phyloP scores from a whole-genome alignment of 2,113 vertebrate species.

The Cephalopholis sonnerati region DNA sequence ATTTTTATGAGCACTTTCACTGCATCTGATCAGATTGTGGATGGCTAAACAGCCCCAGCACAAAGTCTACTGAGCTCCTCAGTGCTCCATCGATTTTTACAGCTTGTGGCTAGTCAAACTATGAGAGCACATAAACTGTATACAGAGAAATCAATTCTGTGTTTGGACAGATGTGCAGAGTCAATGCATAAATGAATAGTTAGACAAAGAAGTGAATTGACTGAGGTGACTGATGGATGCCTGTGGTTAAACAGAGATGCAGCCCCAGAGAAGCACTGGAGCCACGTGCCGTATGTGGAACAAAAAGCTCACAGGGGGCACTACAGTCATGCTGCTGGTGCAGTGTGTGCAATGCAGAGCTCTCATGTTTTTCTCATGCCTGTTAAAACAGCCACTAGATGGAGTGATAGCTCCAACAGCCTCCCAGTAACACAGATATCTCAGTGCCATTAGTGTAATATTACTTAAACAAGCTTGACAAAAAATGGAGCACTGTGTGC shows the following conservation, averaged over 20 bases:
- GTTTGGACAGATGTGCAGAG: conserved; percentile 43
- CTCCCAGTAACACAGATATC: conserved; percentile 14
- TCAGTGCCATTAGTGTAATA: conserved; percentile 7
- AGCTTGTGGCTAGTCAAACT: conserved; percentile 37
- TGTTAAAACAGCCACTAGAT: conserved; percentile 70
- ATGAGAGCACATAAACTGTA: conserved; percentile 49
- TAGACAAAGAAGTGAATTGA: conserved; percentile 38
- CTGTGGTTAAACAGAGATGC: conserved; percentile 31
- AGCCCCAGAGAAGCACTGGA: not conserved
- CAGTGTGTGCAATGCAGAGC: conserved; percentile 52
- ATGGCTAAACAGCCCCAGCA: conserved; percentile 9
- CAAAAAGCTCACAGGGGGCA: conserved; percentile 12
- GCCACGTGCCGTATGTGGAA: conserved; percentile 1
- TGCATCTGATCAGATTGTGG: conserved; percentile 8
- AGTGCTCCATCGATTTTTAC: conserved; percentile 64
- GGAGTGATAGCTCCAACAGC: conserved; percentile 66
- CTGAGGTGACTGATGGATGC: conserved; percentile 34
- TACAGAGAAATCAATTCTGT: conserved; percentile 48
- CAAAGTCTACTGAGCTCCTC: conserved; percentile 8
- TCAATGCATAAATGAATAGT: conserved; percentile 38
- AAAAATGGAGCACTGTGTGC: conserved; percentile 2
- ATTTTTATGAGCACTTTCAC: conserved; percentile 18
- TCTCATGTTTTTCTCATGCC: not conserved
- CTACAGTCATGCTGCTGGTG: conserved; percentile 20
- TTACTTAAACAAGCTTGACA: conserved; percentile 39